Conservation (phyloP, 2,888 invertebrate species). For the Trichopria drosophilae region DNA sequence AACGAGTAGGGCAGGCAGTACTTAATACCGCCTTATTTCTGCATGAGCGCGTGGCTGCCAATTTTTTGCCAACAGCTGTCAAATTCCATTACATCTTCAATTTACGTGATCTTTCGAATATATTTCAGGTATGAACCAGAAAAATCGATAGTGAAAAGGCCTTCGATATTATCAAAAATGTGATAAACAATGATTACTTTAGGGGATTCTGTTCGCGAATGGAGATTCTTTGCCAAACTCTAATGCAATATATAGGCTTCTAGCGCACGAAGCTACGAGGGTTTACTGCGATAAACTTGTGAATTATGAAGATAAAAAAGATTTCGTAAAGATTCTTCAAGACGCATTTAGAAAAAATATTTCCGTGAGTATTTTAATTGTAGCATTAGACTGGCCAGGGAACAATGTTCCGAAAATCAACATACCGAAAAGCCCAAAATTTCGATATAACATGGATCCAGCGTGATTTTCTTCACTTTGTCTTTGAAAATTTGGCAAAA, state of each 20-base stretch:
- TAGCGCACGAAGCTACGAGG: conserved; percentile 87
- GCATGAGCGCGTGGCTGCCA: conserved; percentile 73
- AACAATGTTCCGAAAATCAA: no score
- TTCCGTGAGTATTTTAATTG: conserved; percentile 58
- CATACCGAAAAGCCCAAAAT: no score
- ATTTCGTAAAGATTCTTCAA: conserved; percentile 70
- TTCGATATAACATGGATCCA: no score
- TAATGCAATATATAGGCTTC: conserved; percentile 76
- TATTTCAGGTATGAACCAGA: conserved; percentile 77
- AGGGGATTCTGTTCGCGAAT: conserved; percentile 85
- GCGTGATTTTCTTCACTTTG: no score
- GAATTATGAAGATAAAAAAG: conserved; percentile 65
- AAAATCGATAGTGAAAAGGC: not conserved
- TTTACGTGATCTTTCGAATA: conserved; percentile 86
- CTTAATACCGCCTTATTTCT: conserved; percentile 75
- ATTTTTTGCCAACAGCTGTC: conserved; percentile 88
- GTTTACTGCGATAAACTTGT: conserved; percentile 92
- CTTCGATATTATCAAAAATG: not conserved
- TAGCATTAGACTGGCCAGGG: no score
- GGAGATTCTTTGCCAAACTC: conserved; percentile 73
- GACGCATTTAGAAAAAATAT: conserved; percentile 81
- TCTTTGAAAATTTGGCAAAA: no score
- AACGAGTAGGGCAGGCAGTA: conserved; percentile 65
- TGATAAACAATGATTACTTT: conserved; percentile 34
- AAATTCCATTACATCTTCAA: conserved; percentile 96